Evolutionary conservation across 2,113 vertebrate species (phyloP), one percentile per base, ranked within the genome.

Genomic region (Eonycteris spelaea): DNA sequence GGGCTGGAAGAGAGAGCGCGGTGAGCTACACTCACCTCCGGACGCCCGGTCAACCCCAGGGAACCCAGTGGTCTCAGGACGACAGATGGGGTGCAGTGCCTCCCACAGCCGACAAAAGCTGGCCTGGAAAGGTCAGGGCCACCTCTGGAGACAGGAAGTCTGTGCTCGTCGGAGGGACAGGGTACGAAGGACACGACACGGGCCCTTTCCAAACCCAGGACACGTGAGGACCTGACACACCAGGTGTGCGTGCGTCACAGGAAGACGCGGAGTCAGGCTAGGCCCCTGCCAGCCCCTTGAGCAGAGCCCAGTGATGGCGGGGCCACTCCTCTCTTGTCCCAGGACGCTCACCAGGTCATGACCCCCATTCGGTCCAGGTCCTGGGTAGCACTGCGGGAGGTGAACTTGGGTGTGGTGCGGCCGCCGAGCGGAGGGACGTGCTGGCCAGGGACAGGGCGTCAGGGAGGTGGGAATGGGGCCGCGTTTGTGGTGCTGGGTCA

Each of bases 361-460:
- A 99, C 98, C 82, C 99, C 98, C 99, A 99, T 99, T 95, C 99
- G 99, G 98, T 99, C 99, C 73, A 99, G 99, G 98, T 99, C 99
- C 98, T 99, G 99, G 35, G 99, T 99, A 0, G 99, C 95, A 0
- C 99, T 99, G 97, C 99, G 99, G 24, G 99, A 99, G 70, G 99
- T 98, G 35, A 99, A 99, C 95, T 99, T 99, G 0, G 99, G 99
- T 0, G 99, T 99, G 91, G 99, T 99, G 97, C 99, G 99, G 83
- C 99, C 99, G 0, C 99, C 99, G 97, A 99, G 98, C 0, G 99
- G 99, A 0, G 99, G 99, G 99, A 99, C 0, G 99, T 99, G 15
- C 99, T 99, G 96, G 99, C 99, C 94, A 99, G 98, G 78, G 99
- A 99, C 97, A 99, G 98, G 85, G 99, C 99, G 99, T 99, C 97